Evolutionary conservation across 2,797 vertebrate genomes (phyloP).

Genomic region (Molossus alvarezi): DNA sequence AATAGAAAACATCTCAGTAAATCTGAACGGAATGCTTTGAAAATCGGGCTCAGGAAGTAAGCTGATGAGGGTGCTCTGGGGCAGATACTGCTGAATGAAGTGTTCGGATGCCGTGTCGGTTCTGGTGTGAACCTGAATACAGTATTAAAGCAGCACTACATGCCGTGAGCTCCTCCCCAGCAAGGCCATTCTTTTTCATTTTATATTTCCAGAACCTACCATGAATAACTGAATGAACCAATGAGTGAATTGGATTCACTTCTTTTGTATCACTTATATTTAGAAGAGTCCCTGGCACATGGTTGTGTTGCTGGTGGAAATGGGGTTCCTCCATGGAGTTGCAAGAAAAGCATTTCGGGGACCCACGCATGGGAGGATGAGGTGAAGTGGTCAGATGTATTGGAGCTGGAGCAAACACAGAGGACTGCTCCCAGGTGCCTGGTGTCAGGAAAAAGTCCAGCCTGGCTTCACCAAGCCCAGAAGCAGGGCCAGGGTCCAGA

Average conservation of each 20-base stretch:
- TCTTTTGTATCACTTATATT: neutral
- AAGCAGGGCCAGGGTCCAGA: neutral
- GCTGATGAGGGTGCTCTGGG: neutral
- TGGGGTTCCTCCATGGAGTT: neutral
- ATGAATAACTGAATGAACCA: neutral
- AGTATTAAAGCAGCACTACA: neutral
- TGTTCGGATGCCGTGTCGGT: neutral
- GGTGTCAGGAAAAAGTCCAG: neutral
- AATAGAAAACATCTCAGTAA: conserved; percentile 25
- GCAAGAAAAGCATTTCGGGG: neutral
- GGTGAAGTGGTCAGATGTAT: neutral
- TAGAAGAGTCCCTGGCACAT: neutral
- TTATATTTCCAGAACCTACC: neutral
- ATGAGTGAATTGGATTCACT: neutral
- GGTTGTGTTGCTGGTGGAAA: neutral
- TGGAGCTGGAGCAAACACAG: neutral
- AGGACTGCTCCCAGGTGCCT: neutral
- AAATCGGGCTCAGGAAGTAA: neutral
- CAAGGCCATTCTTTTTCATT: neutral
- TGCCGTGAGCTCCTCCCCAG: neutral
- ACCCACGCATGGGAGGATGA: neutral
- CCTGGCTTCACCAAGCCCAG: neutral
- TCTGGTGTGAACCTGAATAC: neutral
- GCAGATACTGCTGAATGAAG: neutral
- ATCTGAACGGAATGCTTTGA: neutral